A percentile compares a stretch with the other conserved stretches of the same genome.
These are phyloP conservation scores for Atlantisia rogersi DNA, from an alignment of 2,113 vertebrate genomes.

Conservation along the genomic window DNA sequence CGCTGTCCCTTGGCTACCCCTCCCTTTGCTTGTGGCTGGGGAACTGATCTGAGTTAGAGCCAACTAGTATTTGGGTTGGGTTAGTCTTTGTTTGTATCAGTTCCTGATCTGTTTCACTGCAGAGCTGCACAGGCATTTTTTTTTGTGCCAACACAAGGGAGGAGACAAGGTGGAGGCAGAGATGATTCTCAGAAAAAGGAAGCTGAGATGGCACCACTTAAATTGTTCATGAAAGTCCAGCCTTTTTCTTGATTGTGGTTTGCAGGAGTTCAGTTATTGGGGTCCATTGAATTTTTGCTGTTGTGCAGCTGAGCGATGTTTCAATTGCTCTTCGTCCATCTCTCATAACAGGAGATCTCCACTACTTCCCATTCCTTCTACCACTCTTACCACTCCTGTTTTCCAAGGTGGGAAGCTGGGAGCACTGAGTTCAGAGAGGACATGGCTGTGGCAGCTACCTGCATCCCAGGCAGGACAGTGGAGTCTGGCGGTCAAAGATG, in stretches of 20 bases:
- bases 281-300: neutral
- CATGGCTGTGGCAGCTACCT: neutral
- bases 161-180: fast-evolving
- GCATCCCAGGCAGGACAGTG: slow-evolving; percentile 4
- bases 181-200: neutral
- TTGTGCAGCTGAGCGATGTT: neutral
- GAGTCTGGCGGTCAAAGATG: slow-evolving; percentile 33
- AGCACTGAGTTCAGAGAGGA: fast-evolving
- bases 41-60: slow-evolving; percentile 2
- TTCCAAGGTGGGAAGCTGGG: neutral
- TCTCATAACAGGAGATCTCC: neutral
- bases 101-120: neutral
- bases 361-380: neutral
- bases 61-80: neutral
- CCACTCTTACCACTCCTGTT: neutral
- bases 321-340: neutral
- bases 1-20: neutral
- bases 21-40: slow-evolving; percentile 25
- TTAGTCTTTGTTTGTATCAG: neutral
- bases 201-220: neutral
- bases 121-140: neutral
- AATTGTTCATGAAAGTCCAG: neutral
- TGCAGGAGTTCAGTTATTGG: neutral
- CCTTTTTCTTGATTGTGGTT: neutral
- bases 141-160: neutral